Evolutionary conservation across 2,797 vertebrate species (phyloP), one percentile per base, ranked within the genome.

Genomic region (Enteromius mattozi): DNA sequence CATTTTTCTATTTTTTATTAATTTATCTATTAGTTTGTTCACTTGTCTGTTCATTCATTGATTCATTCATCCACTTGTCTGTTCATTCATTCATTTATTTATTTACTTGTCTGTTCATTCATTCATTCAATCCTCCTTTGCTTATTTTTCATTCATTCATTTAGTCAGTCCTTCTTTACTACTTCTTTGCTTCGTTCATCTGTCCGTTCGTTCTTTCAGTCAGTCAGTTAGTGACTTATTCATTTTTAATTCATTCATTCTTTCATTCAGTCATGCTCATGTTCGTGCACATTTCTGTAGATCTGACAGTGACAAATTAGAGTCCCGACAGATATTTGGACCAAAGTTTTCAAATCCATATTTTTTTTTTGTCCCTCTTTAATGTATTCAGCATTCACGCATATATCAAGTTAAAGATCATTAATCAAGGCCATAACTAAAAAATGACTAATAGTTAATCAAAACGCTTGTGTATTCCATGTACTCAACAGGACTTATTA

Each of bases 391-490:
- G 68, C 51, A 81, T 81, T 61, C 37, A 61, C 0, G 2, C 80
- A 33, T 72, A 59, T 59, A 61, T 72, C 37, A 61, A 72, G 27
- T 47, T 49, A 24, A 74, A 49, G 27, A 74, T 65, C 35, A 72
- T 63, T 49, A 47, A 63, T 63, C 42, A 72, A 47, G 35, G 7
- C 3, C 49, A 76, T 76, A 76, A 76, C 49, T 37, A 35, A 56
- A 76, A 56, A 72, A 81, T 61, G 6, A 59, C 51, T 61, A 71
- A 81, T 81, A 42, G 80, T 45, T 81, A 3, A 81, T 71, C 17
- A 45, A 27, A 24, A 79, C 27, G n/a, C 14, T 56, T 59, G 12
- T 45, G 40, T 59, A 80, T 40, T 80, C 8, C 78, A 69, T 33
- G 42, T 35, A 24, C 80, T 71, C 51, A 72, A 61, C 54, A 27